Base-by-base conservation (phyloP, 2,888 invertebrate species). In the Seira ritae region DNA sequence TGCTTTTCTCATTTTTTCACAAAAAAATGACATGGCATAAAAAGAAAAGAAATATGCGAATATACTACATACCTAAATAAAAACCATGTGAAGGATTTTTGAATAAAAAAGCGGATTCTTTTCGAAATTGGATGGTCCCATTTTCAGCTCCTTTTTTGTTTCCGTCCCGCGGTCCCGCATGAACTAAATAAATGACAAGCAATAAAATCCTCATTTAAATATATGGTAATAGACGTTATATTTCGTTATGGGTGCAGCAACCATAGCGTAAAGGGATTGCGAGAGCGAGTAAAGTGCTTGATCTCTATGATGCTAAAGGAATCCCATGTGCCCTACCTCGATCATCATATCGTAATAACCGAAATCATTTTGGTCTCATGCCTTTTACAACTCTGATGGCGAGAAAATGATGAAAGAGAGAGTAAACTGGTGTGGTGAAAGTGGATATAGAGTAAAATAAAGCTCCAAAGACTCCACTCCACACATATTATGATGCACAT, bases 341-440 rank as follows among this genome's bases (percentile, higher is more conserved):
- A 76, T 68, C 76, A 76, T 68, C 76, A 67, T 68, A 31, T 12
- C 50, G 24, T 76, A 76, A 76, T 76, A 76, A 76, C 68, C 55
- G 46, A 50, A 76, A 76, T 76, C 76, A 76, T 76, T 68, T 76
- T 50, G 6, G 6, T 76, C 76, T 68, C 67, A 66, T 65, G 66
- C 42, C 22, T 72, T 72, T 65, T 65, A 66, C 42, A 74, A 67
- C 50, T 22, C 31, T 65, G 73, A 73, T 73, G 73, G 55, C 22
- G 73, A 55, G 20, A 55, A 55, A 50, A 71, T 23, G 71, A 50
- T 55, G 71, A 19, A 23, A 23, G 50, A 3, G 50, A n/a, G 50
- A 50, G 50, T 50, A n/a, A 31, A 31, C 31, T 31, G 31, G 31
- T 31, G 31, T 8, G 50, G 50, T 50, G 12, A 50, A 74, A 20